These are phyloP conservation scores for Girardinus metallicus DNA, from an alignment of 2,797 vertebrate species.

Conservation along the genomic window DNA sequence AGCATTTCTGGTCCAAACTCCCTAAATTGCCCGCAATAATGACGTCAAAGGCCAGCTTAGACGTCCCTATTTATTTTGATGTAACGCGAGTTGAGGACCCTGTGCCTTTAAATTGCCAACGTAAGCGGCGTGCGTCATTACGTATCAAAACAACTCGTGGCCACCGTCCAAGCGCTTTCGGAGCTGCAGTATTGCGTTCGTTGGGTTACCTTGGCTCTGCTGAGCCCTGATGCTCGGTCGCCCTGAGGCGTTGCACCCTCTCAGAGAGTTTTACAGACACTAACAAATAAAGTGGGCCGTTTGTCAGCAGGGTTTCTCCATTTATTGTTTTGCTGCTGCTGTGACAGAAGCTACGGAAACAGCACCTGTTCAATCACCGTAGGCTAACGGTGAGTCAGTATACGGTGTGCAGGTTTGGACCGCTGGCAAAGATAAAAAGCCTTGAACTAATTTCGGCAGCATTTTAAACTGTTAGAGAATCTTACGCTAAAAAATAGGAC, in stretches of 20 bases:
- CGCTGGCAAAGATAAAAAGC: background rate
- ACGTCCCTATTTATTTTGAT: background rate
- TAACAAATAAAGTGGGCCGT: background rate
- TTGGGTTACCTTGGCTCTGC: background rate
- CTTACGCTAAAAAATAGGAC: background rate
- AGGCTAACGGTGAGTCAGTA: background rate
- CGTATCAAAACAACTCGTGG: conserved; percentile 24
- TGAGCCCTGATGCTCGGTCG: background rate
- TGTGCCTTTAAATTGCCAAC: conserved; percentile 60
- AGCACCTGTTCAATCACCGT: background rate
- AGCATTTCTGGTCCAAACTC: background rate
- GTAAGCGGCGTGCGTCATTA: conserved; percentile 51
- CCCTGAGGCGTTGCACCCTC: no score
- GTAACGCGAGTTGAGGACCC: background rate
- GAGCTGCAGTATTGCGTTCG: background rate
- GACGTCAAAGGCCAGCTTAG: conserved; percentile 10
- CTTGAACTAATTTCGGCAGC: background rate
- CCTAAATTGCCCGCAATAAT: background rate
- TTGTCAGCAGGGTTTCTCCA: background rate
- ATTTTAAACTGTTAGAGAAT: background rate
- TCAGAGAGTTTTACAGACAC: background rate
- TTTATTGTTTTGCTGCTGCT: background rate
- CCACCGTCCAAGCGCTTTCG: background rate
- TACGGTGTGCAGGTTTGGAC: background rate
- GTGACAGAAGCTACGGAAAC: background rate